Conservation (phyloP, 2,113 vertebrate species). For the Donacobius atricapilla region DNA sequence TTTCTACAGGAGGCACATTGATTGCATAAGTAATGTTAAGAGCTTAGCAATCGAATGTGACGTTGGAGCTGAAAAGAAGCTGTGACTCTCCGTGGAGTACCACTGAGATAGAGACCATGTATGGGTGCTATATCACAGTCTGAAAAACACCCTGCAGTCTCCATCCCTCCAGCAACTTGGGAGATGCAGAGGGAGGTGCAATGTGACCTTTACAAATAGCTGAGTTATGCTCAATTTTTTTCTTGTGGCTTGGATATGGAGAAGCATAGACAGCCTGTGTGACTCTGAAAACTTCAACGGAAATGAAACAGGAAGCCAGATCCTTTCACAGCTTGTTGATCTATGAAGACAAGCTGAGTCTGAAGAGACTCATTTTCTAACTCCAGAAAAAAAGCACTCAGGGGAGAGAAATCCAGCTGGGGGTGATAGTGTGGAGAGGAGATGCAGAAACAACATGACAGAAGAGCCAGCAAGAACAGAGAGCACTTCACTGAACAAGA, state of each 20-base stretch:
- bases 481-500: neutral
- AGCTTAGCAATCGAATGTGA: neutral
- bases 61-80: neutral
- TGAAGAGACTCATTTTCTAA: neutral
- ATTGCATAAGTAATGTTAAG: neutral
- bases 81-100: neutral
- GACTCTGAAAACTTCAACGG: neutral
- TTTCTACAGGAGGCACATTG: neutral
- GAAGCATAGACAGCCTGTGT: neutral
- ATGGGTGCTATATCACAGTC: neutral
- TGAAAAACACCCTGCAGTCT: neutral
- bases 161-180: neutral
- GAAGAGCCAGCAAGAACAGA: neutral
- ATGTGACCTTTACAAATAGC: neutral
- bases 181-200: neutral
- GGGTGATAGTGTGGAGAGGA: neutral
- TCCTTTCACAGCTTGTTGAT: conserved; percentile 3
- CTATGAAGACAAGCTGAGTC: neutral
- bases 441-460: neutral
- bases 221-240: neutral
- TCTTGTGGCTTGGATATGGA: conserved; percentile 24
- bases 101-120: accelerated
- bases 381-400: neutral
- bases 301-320: conserved; percentile 65
- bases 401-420: neutral